Evolutionary conservation across 1,140 invertebrate species (phyloP).

Genomic region (Stegodyphus mimosarum): DNA sequence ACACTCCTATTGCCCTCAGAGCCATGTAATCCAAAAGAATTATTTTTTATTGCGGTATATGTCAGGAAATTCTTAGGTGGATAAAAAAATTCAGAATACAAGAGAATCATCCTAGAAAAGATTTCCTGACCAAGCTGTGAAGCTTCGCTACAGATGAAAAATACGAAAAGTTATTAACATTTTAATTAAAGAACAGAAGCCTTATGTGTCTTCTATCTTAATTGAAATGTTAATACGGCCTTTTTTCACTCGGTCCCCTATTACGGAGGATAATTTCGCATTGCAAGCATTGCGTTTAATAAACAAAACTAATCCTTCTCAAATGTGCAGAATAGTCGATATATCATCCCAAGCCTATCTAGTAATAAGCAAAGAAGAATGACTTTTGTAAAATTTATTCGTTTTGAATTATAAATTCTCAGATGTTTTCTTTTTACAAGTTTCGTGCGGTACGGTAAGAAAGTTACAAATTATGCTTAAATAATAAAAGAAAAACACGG

Average conservation of each 20-base stretch:
- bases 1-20: slow-evolving; percentile 32
- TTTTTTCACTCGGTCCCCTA: slow-evolving; percentile 31
- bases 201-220: slow-evolving; percentile 54
- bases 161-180: slow-evolving; percentile 60
- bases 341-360: slow-evolving; percentile 31
- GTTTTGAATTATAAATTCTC: slow-evolving; percentile 27
- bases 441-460: no score
- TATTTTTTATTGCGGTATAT: slow-evolving; percentile 55
- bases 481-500: no score
- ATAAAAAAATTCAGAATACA: slow-evolving; percentile 35
- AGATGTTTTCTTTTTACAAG: slow-evolving; percentile 1
- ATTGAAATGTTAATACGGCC: slow-evolving; percentile 60
- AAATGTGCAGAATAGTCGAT: slow-evolving; percentile 28
- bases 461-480: no score
- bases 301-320: slow-evolving; percentile 55
- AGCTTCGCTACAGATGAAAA: slow-evolving; percentile 48
- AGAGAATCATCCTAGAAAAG: slow-evolving; percentile 31
- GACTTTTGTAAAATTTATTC: slow-evolving; percentile 49
- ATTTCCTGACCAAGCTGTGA: slow-evolving; percentile 29
- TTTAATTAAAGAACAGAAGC: slow-evolving; percentile 60
- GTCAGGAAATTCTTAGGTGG: slow-evolving; percentile 35
- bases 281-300: slow-evolving; percentile 24
- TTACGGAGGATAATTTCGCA: slow-evolving; percentile 54
- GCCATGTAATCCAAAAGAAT: slow-evolving; percentile 50
- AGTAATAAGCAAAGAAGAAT: slow-evolving; percentile 13